Evolutionary conservation across 2,113 vertebrate genomes (phyloP).

Genomic region (Protobothrops mucrosquamatus): DNA sequence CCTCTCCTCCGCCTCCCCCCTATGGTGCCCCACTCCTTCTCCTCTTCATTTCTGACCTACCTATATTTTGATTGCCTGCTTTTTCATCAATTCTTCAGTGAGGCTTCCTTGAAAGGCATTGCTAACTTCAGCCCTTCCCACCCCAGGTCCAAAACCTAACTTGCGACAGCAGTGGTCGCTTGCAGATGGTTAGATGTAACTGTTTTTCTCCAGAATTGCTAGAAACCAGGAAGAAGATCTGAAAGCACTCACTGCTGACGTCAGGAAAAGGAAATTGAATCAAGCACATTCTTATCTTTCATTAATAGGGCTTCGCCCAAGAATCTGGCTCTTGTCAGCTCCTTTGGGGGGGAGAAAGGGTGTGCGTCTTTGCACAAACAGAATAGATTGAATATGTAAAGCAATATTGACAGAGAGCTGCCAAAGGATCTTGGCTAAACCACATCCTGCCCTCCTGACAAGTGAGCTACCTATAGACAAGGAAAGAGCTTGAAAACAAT

Average conservation of each 20-base stretch:
- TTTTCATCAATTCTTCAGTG: neutral
- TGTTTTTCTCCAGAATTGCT: too few species aligned
- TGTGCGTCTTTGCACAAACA: neutral
- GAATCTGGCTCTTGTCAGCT: neutral
- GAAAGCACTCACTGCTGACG: neutral
- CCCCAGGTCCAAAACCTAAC: neutral
- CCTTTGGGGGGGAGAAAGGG: neutral
- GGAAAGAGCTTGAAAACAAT: neutral
- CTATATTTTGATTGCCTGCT: neutral
- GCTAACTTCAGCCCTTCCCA: neutral
- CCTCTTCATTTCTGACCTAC: neutral
- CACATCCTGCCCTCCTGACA: neutral
- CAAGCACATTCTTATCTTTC: neutral
- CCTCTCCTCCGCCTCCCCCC: too few species aligned
- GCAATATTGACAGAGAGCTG: neutral
- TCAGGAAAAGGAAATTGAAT: neutral
- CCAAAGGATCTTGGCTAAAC: neutral
- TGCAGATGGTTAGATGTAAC: neutral
- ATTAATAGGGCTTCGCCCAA: neutral
- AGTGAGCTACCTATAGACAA: neutral
- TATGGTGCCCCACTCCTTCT: too few species aligned
- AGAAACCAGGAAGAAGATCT: neutral
- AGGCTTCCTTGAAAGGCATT: neutral
- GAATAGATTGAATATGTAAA: neutral
- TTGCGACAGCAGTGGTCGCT: neutral